Conservation (phyloP, 1,140 invertebrate genomes). For the Eufriesea mexicana region DNA sequence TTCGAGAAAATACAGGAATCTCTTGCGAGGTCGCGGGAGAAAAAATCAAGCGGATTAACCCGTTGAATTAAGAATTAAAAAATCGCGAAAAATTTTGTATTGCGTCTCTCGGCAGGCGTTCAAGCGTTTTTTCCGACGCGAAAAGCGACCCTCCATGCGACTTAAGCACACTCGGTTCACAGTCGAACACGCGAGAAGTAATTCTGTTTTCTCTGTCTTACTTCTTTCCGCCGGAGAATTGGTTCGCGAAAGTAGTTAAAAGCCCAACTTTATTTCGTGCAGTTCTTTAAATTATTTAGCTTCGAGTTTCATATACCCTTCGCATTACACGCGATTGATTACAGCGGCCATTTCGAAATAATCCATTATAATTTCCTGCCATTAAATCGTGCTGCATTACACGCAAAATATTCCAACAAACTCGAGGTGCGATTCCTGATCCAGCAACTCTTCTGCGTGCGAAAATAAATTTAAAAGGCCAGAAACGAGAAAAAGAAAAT, state of each 20-base stretch:
- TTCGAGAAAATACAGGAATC: background rate
- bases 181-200: background rate
- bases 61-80: background rate
- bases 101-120: background rate
- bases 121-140: background rate
- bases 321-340: too few relatives aligned
- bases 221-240: background rate
- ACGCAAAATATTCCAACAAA: too few relatives aligned
- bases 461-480: too few relatives aligned
- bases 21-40: too few relatives aligned
- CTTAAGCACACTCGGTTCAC: background rate
- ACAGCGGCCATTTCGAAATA: too few relatives aligned
- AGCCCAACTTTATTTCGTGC: background rate
- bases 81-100: constrained; percentile 3
- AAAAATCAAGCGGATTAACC: background rate
- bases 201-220: background rate
- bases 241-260: background rate
- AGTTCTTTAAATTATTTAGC: background rate
- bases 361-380: too few relatives aligned
- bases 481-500: too few relatives aligned
- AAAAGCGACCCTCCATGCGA: background rate
- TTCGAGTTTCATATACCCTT: too few relatives aligned
- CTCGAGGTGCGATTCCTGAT: too few relatives aligned
- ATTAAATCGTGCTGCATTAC: too few relatives aligned
- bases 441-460: too few relatives aligned